phyloP scores from a whole-genome alignment of 2,888 invertebrate species.

The Tridacna crocea region DNA sequence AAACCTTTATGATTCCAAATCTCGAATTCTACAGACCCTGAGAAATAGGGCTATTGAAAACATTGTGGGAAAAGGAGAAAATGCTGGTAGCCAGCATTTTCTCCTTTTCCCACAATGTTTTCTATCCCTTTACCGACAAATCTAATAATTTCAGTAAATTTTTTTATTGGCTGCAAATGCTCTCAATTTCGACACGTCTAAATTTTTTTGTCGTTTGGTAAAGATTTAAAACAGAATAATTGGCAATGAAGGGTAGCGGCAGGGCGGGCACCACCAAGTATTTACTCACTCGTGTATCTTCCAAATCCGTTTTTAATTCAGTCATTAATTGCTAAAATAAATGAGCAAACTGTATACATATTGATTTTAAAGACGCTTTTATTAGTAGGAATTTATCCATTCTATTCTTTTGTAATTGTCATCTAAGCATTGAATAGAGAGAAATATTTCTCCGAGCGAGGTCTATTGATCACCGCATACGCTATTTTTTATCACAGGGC shows the following conservation, averaged over 20 bases:
- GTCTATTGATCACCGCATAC: slow-evolving; percentile 48
- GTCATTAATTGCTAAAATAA: slow-evolving; percentile 61
- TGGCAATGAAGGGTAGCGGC: background rate
- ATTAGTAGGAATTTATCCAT: slow-evolving; percentile 37
- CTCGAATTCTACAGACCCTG: no score
- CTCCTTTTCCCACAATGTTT: no score
- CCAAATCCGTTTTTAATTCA: slow-evolving; percentile 40
- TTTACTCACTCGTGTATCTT: slow-evolving; percentile 18
- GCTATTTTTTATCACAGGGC: slow-evolving; percentile 8
- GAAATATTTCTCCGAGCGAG: slow-evolving; percentile 22
- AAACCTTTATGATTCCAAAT: no score
- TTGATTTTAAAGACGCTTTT: slow-evolving; percentile 32
- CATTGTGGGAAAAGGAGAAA: no score
- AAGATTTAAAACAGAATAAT: no score
- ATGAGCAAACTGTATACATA: slow-evolving; percentile 50
- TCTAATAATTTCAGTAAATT: no score
- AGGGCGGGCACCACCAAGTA: slow-evolving; percentile 7
- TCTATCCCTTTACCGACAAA: no score
- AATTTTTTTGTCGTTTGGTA: no score
- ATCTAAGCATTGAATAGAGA: slow-evolving; percentile 43
- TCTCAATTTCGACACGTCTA: no score
- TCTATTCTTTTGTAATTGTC: slow-evolving; percentile 47
- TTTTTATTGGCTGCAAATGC: no score
- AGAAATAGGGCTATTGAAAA: no score
- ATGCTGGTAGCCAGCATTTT: no score